phyloP scores from a whole-genome alignment of 2,113 vertebrate species.

The Camarhynchus parvulus region DNA sequence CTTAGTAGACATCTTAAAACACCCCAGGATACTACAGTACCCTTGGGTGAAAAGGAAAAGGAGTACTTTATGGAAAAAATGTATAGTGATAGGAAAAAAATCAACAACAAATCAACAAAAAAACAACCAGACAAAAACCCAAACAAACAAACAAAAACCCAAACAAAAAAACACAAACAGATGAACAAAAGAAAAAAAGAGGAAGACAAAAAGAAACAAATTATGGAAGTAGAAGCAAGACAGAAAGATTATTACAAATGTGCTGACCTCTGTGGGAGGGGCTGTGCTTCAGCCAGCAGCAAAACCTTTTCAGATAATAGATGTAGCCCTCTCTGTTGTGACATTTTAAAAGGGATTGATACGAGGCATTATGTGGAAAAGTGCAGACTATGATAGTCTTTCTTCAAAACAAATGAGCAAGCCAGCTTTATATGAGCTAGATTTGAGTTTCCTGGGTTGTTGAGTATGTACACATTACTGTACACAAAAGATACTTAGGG shows the following conservation, averaged over 20 bases:
- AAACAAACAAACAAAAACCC: neutral
- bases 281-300: neutral
- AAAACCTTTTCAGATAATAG: neutral
- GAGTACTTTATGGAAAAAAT: neutral
- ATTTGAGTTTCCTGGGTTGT: neutral
- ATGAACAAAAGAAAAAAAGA: neutral
- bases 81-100: neutral
- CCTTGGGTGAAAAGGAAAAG: neutral
- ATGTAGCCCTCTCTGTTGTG: neutral
- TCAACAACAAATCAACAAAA: neutral
- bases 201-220: neutral
- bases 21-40: neutral
- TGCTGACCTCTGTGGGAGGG: neutral
- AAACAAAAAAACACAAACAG: neutral
- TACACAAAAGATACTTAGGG: neutral
- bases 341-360: neutral
- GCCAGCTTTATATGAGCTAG: neutral
- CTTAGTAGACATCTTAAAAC: slow-evolving; percentile 18
- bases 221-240: neutral
- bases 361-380: neutral
- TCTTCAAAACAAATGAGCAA: neutral
- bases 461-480: neutral
- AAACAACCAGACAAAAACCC: neutral
- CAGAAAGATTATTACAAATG: neutral
- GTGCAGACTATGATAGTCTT: neutral